Evolutionary conservation across 2,888 invertebrate species (phyloP).

Genomic region (Mongoloraphidia duomilia): DNA sequence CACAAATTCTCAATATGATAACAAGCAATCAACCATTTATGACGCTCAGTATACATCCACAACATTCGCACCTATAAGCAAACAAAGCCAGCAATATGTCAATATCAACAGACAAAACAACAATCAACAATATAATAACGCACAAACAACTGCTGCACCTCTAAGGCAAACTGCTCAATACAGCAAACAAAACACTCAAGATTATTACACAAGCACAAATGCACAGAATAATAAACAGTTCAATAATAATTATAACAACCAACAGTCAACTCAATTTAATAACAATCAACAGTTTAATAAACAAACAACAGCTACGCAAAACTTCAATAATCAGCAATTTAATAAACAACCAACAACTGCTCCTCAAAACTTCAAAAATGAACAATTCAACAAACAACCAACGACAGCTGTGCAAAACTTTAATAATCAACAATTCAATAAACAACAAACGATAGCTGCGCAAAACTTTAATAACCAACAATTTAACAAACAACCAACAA

Average conservation of each 20-base stretch:
- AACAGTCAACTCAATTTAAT: slow-evolving; percentile 15
- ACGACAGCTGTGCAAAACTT: neutral
- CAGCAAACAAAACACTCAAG: slow-evolving; percentile 20
- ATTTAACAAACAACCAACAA: slow-evolving; percentile 1
- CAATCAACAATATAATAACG: slow-evolving; percentile 6
- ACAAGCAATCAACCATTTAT: slow-evolving; percentile 3
- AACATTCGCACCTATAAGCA: slow-evolving; percentile 2
- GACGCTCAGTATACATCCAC: slow-evolving; percentile 3
- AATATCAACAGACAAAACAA: slow-evolving; percentile 4
- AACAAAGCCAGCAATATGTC: slow-evolving; percentile 3
- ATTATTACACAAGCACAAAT: slow-evolving; percentile 12
- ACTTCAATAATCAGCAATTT: slow-evolving; percentile 19
- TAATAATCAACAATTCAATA: neutral
- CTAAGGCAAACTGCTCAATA: slow-evolving; percentile 16
- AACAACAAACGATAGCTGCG: neutral
- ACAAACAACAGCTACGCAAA: slow-evolving; percentile 24
- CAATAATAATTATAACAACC: slow-evolving; percentile 11
- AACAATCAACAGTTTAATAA: slow-evolving; percentile 21
- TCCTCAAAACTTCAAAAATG: neutral
- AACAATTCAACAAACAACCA: neutral
- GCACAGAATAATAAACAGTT: slow-evolving; percentile 17
- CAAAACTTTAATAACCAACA: neutral
- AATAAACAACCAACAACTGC: slow-evolving; percentile 12
- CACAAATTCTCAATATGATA: slow-evolving; percentile 5
- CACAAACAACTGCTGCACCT: slow-evolving; percentile 2